phyloP scores from a whole-genome alignment of 2,113 vertebrate genomes.

The Pelecanoides urinatrix region DNA sequence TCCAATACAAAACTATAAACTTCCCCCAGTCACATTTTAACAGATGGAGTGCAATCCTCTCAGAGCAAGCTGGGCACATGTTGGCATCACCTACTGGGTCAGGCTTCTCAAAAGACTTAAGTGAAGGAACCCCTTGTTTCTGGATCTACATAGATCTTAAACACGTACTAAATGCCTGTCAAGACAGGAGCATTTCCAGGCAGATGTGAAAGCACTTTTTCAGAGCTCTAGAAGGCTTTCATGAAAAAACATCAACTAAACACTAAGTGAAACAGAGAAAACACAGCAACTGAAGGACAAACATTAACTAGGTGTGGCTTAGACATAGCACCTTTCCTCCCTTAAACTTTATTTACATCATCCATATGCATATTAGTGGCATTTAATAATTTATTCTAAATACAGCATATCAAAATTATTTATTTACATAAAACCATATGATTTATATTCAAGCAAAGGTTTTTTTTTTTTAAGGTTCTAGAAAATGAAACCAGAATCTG shows the following conservation, averaged over 20 bases:
- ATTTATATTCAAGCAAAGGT: background rate
- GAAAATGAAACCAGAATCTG: background rate
- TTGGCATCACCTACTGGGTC: background rate
- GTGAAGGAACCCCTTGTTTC: background rate
- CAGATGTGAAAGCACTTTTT: background rate
- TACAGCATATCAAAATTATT: background rate
- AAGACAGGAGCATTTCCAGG: background rate
- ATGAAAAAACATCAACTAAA: background rate
- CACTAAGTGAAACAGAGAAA: background rate
- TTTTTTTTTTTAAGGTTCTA: background rate
- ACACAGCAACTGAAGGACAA: background rate
- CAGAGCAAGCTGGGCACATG: background rate
- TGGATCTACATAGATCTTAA: fast-evolving
- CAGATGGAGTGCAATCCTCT: background rate
- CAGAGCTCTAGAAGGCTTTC: background rate
- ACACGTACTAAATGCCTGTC: fast-evolving
- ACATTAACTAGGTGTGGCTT: background rate
- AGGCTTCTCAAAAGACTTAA: background rate
- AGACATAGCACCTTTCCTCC: background rate
- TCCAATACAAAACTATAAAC: background rate
- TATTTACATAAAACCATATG: background rate
- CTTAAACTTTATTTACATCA: background rate
- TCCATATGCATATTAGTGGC: background rate
- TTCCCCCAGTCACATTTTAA: background rate
- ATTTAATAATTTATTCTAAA: background rate